phyloP scores from a whole-genome alignment of 1,140 invertebrate genomes.

The Sitobion miscanthi region DNA sequence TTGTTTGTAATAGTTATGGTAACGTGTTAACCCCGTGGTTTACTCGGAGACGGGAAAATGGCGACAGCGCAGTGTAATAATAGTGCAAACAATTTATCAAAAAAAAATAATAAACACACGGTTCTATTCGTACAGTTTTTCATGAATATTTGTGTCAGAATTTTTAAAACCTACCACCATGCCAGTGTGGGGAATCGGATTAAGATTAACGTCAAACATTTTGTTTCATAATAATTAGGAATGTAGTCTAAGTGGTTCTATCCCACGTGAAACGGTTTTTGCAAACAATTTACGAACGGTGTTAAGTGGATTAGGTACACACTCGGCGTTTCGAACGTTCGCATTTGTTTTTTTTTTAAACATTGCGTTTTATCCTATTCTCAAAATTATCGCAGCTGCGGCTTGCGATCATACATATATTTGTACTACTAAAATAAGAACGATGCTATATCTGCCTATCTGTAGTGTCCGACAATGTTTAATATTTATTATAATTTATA shows the following conservation, averaged over 20 bases:
- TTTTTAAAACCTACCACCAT: not conserved
- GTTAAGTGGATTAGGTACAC: not conserved
- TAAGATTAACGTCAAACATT: not conserved
- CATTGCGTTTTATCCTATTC: not conserved
- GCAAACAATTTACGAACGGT: not conserved
- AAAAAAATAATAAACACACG: not conserved
- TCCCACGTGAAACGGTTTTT: not conserved
- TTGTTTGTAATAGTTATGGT: not conserved
- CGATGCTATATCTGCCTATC: too few species aligned
- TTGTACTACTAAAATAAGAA: too few species aligned
- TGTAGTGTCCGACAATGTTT: too few species aligned
- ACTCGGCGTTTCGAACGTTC: not conserved
- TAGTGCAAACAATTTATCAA: not conserved
- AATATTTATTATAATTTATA: not conserved
- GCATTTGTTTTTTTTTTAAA: not conserved
- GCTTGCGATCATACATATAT: too few species aligned
- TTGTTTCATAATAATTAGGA: not conserved
- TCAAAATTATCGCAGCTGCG: not conserved
- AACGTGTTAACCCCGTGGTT: too few species aligned
- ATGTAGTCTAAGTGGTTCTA: not conserved
- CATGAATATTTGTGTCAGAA: not conserved
- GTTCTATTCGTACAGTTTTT: not conserved
- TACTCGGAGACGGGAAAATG: not conserved
- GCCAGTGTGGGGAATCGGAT: not conserved
- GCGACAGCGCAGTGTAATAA: too few species aligned